phyloP scores from a whole-genome alignment of 1,140 invertebrate genomes.

The Pseudomyrmex dendroicus region DNA sequence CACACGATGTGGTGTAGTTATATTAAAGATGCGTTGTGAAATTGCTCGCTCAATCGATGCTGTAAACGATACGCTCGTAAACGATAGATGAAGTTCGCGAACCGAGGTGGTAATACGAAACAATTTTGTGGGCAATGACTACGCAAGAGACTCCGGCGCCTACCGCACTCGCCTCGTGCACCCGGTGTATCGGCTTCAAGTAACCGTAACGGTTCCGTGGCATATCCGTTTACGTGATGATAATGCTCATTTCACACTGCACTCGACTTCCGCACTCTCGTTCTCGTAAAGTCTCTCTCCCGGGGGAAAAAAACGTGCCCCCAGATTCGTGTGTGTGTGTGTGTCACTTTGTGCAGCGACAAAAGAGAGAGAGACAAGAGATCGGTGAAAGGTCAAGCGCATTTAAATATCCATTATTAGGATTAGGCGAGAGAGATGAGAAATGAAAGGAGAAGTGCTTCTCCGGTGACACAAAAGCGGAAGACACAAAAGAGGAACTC shows the following conservation, averaged over 20 bases:
- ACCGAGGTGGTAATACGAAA: constrained; percentile 3
- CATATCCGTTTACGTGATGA: constrained; percentile 75
- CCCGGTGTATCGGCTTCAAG: constrained; percentile 52
- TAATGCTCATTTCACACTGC: constrained; percentile 62
- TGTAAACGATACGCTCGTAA: too few relatives aligned
- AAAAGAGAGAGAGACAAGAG: background rate
- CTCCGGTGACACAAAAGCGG: background rate
- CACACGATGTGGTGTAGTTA: background rate
- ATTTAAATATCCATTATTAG: constrained; percentile 14
- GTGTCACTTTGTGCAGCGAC: too few relatives aligned
- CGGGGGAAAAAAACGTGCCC: too few relatives aligned
- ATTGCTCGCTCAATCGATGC: background rate
- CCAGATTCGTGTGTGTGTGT: too few relatives aligned
- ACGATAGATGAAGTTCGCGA: constrained; percentile 14
- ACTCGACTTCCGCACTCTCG: background rate
- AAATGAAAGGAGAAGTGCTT: constrained; percentile 3
- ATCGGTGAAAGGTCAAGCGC: background rate
- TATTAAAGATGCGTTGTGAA: constrained; percentile 25
- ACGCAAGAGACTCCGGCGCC: too few relatives aligned
- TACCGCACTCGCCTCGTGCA: background rate
- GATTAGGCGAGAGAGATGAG: background rate
- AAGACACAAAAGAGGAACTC: background rate
- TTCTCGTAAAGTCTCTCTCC: background rate
- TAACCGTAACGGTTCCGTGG: constrained; percentile 72
- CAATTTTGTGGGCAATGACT: background rate